Evolutionary conservation across 92 coral and sea anemone species (phyloP), one percentile per base, ranked within the genome.

Genomic region (Galaxea fascicularis): DNA sequence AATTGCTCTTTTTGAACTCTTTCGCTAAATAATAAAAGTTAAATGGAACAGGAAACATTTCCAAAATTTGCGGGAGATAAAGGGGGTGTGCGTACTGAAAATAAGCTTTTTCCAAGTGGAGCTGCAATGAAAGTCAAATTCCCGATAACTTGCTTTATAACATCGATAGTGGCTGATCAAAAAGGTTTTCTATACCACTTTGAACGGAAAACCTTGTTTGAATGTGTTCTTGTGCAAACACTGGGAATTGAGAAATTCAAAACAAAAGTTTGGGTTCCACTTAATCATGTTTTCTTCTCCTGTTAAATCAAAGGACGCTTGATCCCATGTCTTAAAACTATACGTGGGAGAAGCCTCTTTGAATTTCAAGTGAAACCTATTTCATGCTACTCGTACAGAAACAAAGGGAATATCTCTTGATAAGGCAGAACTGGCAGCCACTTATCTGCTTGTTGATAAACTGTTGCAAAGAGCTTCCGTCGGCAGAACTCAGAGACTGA

Each of bases 401-500:
- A 71, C 57, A 46, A 46, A 20, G 20, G 76, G 57, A 58, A 69
- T 71, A 24, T 49, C 22, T 13, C 14, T 51, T 66, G 46, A 21
- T 71, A 31, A 66, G 51, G 65, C 21, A 49, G n/a, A 51, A 76
- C 65, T 41, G 44, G 4, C 72, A 51, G 31, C 75, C 76, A 79
- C 76, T 66, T 79, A 79, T 29, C 76, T 79, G 75, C 72, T 67
- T 71, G 75, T 66, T 66, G 84, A 79, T 65, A 79, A 64, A 79
- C 41, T 45, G 75, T 67, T 71, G 84, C 60, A 79, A 66, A 67
- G 72, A 65, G 74, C 49, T 79, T 66, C 84, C 76, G 84, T 79
- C 75, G 84, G 84, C 84, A 79, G 66, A 65, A 67, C 24, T n/a
- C 65, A 77, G 52, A 64, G 45, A 79, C 62, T 12, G 51, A 65